Percentiles rank a stretch among this genome's conserved stretches.
Conservation (phyloP, 1,140 invertebrate genomes). For the Andricus grossulariae region DNA sequence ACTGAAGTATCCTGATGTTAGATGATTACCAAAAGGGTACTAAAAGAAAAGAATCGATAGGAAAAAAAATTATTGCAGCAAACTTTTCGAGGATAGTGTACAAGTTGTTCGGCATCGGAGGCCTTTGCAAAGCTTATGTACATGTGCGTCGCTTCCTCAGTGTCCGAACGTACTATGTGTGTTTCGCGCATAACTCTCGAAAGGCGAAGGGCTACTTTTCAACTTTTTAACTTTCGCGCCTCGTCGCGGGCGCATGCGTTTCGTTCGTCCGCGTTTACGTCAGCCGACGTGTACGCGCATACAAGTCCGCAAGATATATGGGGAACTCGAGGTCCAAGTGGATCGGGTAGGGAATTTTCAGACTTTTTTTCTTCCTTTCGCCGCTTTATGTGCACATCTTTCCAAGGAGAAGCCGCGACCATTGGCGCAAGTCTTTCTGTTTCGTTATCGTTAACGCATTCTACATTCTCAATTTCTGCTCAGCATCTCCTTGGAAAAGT, state of each 20-base stretch:
- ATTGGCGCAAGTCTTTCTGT: slow-evolving; percentile 22
- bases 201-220: slow-evolving; percentile 58
- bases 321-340: slow-evolving; percentile 34
- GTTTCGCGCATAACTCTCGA: slow-evolving; percentile 59
- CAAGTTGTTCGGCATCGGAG: background rate
- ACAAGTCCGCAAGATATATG: slow-evolving; percentile 50
- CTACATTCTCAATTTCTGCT: background rate
- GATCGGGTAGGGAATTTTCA: slow-evolving; percentile 34
- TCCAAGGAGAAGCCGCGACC: background rate
- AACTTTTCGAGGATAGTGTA: no score
- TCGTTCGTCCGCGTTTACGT: slow-evolving; percentile 28
- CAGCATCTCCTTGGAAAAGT: slow-evolving; percentile 1
- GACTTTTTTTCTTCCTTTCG: slow-evolving; percentile 16
- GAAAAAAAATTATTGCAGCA: no score
- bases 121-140: slow-evolving; percentile 2
- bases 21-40: no score
- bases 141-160: slow-evolving; percentile 59
- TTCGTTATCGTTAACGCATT: slow-evolving; percentile 27
- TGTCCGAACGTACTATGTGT: slow-evolving; percentile 44
- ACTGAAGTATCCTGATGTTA: no score
- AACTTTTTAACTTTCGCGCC: slow-evolving; percentile 63
- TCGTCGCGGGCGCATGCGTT: slow-evolving; percentile 28
- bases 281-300: slow-evolving; percentile 35
- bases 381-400: slow-evolving; percentile 6
- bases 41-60: no score